These are phyloP conservation scores for Pammene fasciana DNA, from an alignment of 2,888 invertebrate species.

Conservation along the genomic window DNA sequence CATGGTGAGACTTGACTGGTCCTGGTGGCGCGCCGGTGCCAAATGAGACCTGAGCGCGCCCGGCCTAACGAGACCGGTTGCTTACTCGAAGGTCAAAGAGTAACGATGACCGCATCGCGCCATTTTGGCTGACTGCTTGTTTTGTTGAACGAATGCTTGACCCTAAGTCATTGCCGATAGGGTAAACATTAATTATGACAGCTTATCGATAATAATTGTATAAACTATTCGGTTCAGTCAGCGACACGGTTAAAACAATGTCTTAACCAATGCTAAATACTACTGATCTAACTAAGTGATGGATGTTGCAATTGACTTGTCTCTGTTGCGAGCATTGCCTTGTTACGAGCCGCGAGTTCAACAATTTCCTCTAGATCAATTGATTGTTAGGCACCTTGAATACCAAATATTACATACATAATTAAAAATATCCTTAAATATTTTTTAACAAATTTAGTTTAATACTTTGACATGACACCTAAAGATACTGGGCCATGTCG, in stretches of 20 bases:
- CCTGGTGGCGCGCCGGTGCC: slow-evolving; percentile 65
- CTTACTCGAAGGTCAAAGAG: slow-evolving; percentile 61
- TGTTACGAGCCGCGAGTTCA: too few species aligned
- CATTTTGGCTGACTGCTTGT: slow-evolving; percentile 49
- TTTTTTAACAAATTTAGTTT: too few species aligned
- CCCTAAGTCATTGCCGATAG: slow-evolving; percentile 39
- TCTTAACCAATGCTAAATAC: not conserved
- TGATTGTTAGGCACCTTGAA: too few species aligned
- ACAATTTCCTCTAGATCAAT: too few species aligned
- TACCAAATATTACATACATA: too few species aligned
- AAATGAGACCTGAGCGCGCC: slow-evolving; percentile 61
- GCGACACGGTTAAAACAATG: not conserved
- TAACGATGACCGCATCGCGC: slow-evolving; percentile 58
- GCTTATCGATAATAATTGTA: not conserved
- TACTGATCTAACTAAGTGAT: too few species aligned
- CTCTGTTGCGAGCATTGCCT: too few species aligned
- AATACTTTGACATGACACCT: too few species aligned
- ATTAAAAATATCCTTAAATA: too few species aligned
- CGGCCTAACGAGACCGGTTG: slow-evolving; percentile 48
- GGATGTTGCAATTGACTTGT: too few species aligned
- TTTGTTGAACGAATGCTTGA: slow-evolving; percentile 37
- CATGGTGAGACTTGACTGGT: slow-evolving; percentile 65
- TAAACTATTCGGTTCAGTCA: not conserved
- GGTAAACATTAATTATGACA: slow-evolving; percentile 23
- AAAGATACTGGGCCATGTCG: too few species aligned